phyloP scores from a whole-genome alignment of 2,888 invertebrate species.

The Chrysolina haemoptera region DNA sequence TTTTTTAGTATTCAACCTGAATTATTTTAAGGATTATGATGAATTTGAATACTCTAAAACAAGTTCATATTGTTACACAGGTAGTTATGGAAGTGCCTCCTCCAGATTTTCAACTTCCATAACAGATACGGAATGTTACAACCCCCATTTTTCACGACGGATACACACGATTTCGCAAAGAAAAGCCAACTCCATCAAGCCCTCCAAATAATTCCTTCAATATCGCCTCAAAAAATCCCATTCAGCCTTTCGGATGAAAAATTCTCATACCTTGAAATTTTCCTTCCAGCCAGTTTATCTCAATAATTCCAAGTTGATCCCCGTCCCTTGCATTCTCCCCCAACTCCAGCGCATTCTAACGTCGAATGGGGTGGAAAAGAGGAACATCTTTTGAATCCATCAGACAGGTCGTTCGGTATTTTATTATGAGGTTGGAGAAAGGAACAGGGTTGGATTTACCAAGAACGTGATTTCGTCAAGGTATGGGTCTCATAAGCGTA shows the following conservation, averaged over 20 bases:
- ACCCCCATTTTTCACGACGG: not conserved
- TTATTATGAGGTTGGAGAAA: constrained; percentile 7
- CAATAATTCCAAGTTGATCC: constrained; percentile 50
- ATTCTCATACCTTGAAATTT: constrained; percentile 47
- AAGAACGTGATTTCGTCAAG: not conserved
- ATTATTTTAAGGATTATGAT: too few relatives aligned
- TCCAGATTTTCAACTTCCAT: not conserved
- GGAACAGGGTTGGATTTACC: not conserved
- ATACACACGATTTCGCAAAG: not conserved
- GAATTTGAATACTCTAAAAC: too few relatives aligned
- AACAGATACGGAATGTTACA: not conserved
- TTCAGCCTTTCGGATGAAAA: constrained; percentile 46
- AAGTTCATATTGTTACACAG: too few relatives aligned
- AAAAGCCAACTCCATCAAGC: constrained; percentile 21
- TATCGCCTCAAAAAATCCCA: constrained; percentile 54
- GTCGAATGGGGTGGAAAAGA: constrained; percentile 21
- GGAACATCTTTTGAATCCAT: constrained; percentile 23
- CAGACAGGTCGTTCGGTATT: constrained; percentile 22
- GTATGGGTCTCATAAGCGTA: too few relatives aligned
- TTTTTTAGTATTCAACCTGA: too few relatives aligned
- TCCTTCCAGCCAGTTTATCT: constrained; percentile 52
- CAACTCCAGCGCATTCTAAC: constrained; percentile 1
- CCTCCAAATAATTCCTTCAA: constrained; percentile 46
- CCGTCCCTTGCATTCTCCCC: not conserved
- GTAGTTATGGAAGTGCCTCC: not conserved